phyloP scores from a whole-genome alignment of 2,797 vertebrate genomes.

The Sphenodon punctatus region DNA sequence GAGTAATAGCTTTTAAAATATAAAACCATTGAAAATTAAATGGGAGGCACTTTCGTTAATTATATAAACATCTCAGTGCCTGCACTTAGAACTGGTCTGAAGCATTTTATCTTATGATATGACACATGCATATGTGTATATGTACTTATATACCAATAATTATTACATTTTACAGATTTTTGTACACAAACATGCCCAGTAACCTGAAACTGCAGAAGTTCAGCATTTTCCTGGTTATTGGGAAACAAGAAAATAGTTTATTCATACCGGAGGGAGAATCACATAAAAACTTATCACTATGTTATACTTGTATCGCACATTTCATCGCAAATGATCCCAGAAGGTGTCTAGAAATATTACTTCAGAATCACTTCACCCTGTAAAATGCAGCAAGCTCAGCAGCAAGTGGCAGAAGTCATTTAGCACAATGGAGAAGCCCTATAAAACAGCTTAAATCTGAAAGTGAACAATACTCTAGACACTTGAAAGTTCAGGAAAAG shows the following conservation, averaged over 20 bases:
- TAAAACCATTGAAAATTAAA: no score
- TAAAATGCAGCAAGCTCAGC: neutral
- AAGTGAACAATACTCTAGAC: neutral
- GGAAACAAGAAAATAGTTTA: neutral
- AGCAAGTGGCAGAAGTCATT: neutral
- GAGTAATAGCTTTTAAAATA: constrained; percentile 23
- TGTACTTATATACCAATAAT: no score
- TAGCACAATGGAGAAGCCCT: neutral
- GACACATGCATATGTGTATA: no score
- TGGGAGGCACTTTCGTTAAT: no score
- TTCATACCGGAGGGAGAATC: neutral
- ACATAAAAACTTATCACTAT: no score
- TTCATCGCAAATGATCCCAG: rapidly evolving
- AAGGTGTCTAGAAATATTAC: neutral
- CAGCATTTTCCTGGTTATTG: neutral
- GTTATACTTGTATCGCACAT: rapidly evolving
- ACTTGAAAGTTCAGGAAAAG: no score
- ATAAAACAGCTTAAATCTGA: neutral
- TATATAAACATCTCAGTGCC: no score
- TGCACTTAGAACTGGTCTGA: no score
- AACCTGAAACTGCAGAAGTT: neutral
- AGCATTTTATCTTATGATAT: no score
- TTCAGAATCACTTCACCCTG: neutral
- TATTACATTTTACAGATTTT: no score
- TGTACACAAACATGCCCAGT: no score